phyloP scores from a whole-genome alignment of 2,113 vertebrate species.

The Dicrurus megarhynchus region DNA sequence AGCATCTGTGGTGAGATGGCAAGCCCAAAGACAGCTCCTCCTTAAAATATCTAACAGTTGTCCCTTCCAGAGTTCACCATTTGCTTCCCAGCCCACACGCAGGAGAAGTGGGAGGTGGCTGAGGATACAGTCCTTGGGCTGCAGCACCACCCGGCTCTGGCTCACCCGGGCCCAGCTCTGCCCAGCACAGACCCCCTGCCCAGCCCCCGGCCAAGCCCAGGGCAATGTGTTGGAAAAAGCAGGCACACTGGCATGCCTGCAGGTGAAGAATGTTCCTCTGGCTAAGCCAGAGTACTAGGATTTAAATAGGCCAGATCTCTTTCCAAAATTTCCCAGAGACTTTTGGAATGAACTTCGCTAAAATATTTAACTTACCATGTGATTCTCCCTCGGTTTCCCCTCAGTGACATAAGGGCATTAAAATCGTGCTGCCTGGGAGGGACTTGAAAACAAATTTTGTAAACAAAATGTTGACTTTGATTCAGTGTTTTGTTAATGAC shows the following conservation, averaged over 20 bases:
- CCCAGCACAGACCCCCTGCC: background rate
- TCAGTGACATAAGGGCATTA: background rate
- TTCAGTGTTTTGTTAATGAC: background rate
- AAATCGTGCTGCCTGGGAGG: background rate
- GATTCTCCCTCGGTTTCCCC: background rate
- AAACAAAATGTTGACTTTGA: background rate
- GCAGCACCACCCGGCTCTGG: fast-evolving
- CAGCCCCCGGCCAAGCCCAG: background rate
- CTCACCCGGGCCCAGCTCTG: background rate
- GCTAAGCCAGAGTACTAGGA: background rate
- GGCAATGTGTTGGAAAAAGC: background rate
- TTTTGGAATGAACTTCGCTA: background rate
- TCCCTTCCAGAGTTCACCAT: fast-evolving
- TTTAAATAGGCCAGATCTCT: background rate
- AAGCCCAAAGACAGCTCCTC: background rate
- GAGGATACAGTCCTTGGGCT: background rate
- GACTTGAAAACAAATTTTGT: background rate
- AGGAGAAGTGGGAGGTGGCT: fast-evolving
- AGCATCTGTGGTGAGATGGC: background rate
- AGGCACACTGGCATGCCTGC: background rate
- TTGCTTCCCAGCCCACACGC: background rate
- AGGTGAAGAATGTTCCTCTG: background rate
- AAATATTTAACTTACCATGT: background rate
- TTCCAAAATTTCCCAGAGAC: background rate
- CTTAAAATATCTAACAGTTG: fast-evolving